Conservation (phyloP, 2,888 invertebrate species). For the Crematogaster levior region DNA sequence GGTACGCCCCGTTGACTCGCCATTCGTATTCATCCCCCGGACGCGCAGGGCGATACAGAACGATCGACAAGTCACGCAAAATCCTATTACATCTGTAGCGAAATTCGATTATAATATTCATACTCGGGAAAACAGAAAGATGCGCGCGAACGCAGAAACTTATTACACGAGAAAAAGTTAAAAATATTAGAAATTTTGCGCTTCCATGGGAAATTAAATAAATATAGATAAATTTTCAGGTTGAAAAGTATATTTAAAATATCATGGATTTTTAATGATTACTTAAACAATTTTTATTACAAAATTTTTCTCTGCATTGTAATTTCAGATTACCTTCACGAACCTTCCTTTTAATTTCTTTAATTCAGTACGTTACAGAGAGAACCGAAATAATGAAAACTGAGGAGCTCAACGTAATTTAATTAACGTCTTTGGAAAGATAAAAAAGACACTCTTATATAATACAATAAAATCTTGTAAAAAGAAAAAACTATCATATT, state of each 20-base stretch:
- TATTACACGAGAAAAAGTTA: not conserved
- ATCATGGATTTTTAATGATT: not conserved
- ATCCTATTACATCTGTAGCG: not conserved
- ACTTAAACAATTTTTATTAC: not conserved
- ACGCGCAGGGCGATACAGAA: conserved; percentile 20
- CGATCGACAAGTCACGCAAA: conserved; percentile 28
- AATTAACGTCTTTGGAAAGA: not conserved
- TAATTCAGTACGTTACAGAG: not conserved
- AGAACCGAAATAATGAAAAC: not conserved
- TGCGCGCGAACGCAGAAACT: not conserved
- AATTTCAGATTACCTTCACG: not conserved
- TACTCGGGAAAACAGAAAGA: not conserved
- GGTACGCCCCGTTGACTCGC: conserved; percentile 59
- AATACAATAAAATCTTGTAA: not conserved
- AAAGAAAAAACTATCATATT: not conserved
- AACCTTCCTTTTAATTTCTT: not conserved
- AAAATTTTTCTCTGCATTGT: not conserved
- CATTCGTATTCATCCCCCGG: conserved; percentile 38
- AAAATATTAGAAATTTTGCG: not conserved
- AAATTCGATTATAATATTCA: conserved; percentile 22
- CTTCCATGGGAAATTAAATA: not conserved
- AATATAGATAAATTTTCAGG: not conserved
- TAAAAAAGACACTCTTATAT: not conserved
- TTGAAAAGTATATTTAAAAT: not conserved
- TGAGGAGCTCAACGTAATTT: not conserved